Base-by-base conservation (phyloP, 2,797 vertebrate genomes). In the Denticeps clupeoides region DNA sequence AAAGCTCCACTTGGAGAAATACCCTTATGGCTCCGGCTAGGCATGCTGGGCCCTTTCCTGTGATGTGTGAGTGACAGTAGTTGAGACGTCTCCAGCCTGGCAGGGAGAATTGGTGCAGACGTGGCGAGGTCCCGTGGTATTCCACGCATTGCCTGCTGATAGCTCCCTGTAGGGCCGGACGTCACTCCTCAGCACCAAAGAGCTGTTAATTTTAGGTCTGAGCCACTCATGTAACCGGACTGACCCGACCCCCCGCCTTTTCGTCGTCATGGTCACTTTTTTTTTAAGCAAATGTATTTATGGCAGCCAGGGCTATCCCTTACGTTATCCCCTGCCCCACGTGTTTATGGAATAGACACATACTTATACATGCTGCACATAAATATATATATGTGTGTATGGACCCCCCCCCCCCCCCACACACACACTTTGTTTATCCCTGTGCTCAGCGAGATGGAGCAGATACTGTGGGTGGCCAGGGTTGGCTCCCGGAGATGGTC, bases 121-220 rank as follows among this genome's bases (percentile, higher is more conserved):
- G 63, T 71, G 71, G 59, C 49, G 48, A 69, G 52, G 61, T 72
- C 64, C 53, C 57, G 67, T 62, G 74, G 78, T 76, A 80, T 80
- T 72, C 49, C 56, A 51, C 68, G 65, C 41, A 69, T 75, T 72
- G 69, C 71, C 74, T 25, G 61, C 64, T 74, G 74, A 81, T 72
- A 72, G 72, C 65, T 75, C 64, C 68, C 66, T 11, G 47, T 69
- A 64, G 73, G 71, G 70, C 71, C 70, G 70, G 72, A 72, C 83
- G 81, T 81, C 78, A 74, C 70, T 71, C 65, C 67, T 49, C 73
- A 70, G 73, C 75, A 25, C 66, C 71, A 68, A 56, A 78, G 73
- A 80, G 80, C 74, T 74, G 75, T 84, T 82, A 72, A 81, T 85
- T 87, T 88, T 81, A 86, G 78, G 67, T 70, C 68, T 62, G 58